Evolutionary conservation across 2,888 invertebrate genomes (phyloP).

Genomic region (Carterocephalus palaemon): DNA sequence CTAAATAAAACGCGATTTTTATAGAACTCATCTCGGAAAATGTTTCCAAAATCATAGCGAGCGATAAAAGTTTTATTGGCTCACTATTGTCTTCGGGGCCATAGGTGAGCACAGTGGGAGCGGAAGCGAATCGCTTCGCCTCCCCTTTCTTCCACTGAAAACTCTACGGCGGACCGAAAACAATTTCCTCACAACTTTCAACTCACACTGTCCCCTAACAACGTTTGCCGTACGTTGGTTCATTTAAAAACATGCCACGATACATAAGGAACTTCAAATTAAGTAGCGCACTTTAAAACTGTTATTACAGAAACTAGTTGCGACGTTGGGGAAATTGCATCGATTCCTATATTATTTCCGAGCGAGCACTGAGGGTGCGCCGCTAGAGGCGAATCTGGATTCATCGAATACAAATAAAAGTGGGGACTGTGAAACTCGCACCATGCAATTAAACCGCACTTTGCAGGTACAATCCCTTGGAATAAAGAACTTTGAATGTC

Average conservation of each 20-base stretch:
- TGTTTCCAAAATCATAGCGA: slow-evolving; percentile 69
- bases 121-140: slow-evolving; percentile 33
- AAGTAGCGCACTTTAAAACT: slow-evolving; percentile 42
- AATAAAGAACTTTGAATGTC: slow-evolving; percentile 72
- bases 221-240: slow-evolving; percentile 18
- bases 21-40: slow-evolving; percentile 69
- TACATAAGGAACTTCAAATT: slow-evolving; percentile 34
- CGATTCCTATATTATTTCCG: slow-evolving; percentile 47
- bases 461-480: slow-evolving; percentile 70
- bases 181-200: slow-evolving; percentile 22
- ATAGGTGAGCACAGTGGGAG: slow-evolving; percentile 34
- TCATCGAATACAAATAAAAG: slow-evolving; percentile 65
- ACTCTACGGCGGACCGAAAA: slow-evolving; percentile 43
- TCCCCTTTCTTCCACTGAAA: slow-evolving; percentile 38
- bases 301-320: slow-evolving; percentile 40
- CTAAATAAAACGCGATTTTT: slow-evolving; percentile 65
- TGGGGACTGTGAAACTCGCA: slow-evolving; percentile 58
- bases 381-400: slow-evolving; percentile 57
- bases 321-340: slow-evolving; percentile 43
- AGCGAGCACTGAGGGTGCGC: slow-evolving; percentile 27
- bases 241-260: slow-evolving; percentile 19
- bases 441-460: slow-evolving; percentile 74
- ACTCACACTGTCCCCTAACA: slow-evolving; percentile 20
- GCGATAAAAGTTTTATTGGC: slow-evolving; percentile 73
- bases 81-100: slow-evolving; percentile 57